These are phyloP conservation scores for Festucalex cinctus DNA, from an alignment of 2,113 vertebrate species.

Conservation along the genomic window DNA sequence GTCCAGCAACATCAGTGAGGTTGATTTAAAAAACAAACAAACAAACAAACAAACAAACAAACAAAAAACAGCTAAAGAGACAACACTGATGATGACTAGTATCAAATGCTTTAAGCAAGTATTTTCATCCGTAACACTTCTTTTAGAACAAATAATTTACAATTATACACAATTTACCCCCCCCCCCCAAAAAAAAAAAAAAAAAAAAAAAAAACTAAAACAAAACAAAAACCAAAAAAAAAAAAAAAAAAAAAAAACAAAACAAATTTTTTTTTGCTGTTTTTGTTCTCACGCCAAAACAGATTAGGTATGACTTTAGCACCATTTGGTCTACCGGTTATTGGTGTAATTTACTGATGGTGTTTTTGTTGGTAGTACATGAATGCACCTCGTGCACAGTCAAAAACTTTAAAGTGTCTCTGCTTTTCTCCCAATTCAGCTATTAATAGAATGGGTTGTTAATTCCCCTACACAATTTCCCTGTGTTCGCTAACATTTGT, in stretches of 20 bases:
- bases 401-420: not conserved
- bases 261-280: slow-evolving; percentile 5
- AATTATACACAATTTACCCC: slow-evolving; percentile 42
- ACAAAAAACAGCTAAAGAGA: not conserved
- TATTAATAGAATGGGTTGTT: too few relatives aligned
- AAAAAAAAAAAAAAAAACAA: too few relatives aligned
- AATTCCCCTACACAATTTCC: too few relatives aligned
- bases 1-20: not conserved
- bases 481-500: too few relatives aligned
- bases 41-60: too few relatives aligned
- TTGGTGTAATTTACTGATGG: not conserved
- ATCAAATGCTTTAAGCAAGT: slow-evolving; percentile 19
- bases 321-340: not conserved
- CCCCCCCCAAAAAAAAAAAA: too few relatives aligned
- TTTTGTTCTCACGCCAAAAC: not conserved
- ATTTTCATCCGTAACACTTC: slow-evolving; percentile 11
- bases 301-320: not conserved
- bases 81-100: not conserved
- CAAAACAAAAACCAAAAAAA: too few relatives aligned
- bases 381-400: not conserved
- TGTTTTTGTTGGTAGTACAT: not conserved
- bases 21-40: not conserved
- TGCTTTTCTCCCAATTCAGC: not conserved
- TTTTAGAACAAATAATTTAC: slow-evolving; percentile 61
- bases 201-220: too few relatives aligned